A percentile compares a stretch with the other conserved stretches of the same genome.
Conservation (phyloP, 2,888 invertebrate species). For the Charanyca ferruginea region DNA sequence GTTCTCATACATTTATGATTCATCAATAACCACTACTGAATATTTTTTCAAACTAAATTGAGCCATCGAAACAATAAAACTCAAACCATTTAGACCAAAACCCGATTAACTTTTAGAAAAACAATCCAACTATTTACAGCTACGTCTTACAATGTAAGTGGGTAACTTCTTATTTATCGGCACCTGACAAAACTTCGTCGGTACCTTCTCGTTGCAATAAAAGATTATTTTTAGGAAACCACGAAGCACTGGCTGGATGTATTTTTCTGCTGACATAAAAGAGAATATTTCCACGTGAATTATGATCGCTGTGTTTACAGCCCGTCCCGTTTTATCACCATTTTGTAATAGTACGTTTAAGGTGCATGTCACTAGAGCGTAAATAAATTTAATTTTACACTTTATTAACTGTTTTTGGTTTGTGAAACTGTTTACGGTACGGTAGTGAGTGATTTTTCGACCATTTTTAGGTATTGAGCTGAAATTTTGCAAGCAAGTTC, state of each 20-base stretch:
- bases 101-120: constrained; percentile 45
- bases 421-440: constrained; percentile 8
- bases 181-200: constrained; percentile 57
- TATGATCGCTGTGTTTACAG: constrained; percentile 61
- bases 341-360: constrained; percentile 39
- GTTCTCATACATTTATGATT: constrained; percentile 1
- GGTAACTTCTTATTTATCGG: constrained; percentile 62
- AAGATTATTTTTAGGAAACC: constrained; percentile 66
- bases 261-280: constrained; percentile 71
- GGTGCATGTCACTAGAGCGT: constrained; percentile 16
- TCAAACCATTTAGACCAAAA: constrained; percentile 31
- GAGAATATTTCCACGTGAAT: constrained; percentile 70
- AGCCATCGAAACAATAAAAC: constrained; percentile 10
- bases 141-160: constrained; percentile 60
- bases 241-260: constrained; percentile 64
- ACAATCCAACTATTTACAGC: constrained; percentile 56
- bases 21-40: background rate
- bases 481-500: too few relatives aligned
- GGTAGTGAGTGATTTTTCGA: background rate
- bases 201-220: constrained; percentile 50
- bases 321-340: constrained; percentile 56
- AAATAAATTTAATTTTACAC: constrained; percentile 33
- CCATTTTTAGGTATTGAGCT: too few relatives aligned
- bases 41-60: constrained; percentile 6
- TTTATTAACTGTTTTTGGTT: constrained; percentile 15